A percentile compares a stretch with the other conserved stretches of the same genome.
Evolutionary conservation across 2,113 vertebrate species (phyloP).

Genomic region (Callaeas wilsoni): DNA sequence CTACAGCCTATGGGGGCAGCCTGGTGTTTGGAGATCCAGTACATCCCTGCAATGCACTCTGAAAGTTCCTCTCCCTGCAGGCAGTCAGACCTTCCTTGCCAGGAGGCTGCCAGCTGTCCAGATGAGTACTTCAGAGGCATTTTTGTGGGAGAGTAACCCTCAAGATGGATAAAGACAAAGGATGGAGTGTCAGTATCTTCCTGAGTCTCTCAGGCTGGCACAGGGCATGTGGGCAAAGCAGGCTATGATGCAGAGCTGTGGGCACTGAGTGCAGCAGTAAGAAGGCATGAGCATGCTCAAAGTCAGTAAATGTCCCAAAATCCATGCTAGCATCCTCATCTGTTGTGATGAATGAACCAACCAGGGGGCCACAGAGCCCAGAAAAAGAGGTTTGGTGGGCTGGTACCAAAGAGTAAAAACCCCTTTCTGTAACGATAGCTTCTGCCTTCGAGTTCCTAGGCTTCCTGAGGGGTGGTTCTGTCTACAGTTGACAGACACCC

Average conservation of each 20-base stretch:
- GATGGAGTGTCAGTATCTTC: not conserved
- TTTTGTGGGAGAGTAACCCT: not conserved
- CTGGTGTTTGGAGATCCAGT: not conserved
- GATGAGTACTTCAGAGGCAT: not conserved
- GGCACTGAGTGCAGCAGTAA: not conserved
- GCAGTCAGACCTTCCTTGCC: not conserved
- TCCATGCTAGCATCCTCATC: accelerated
- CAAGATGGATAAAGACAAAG: not conserved
- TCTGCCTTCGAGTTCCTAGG: too few species aligned
- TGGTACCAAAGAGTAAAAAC: too few species aligned
- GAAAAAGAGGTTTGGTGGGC: too few species aligned
- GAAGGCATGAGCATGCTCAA: not conserved
- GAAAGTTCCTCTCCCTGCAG: not conserved
- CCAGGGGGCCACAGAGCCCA: too few species aligned
- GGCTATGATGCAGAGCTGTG: not conserved
- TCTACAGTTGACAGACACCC: too few species aligned
- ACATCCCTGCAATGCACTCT: accelerated
- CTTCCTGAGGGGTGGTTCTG: too few species aligned
- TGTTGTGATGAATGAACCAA: too few species aligned
- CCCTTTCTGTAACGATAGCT: too few species aligned
- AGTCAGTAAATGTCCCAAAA: not conserved
- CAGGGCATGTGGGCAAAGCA: not conserved
- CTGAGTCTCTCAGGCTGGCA: accelerated
- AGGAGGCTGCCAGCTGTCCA: not conserved
- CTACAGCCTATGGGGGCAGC: not conserved